phyloP scores from a whole-genome alignment of 2,888 invertebrate genomes.

The Zhuqinia jingwanae region DNA sequence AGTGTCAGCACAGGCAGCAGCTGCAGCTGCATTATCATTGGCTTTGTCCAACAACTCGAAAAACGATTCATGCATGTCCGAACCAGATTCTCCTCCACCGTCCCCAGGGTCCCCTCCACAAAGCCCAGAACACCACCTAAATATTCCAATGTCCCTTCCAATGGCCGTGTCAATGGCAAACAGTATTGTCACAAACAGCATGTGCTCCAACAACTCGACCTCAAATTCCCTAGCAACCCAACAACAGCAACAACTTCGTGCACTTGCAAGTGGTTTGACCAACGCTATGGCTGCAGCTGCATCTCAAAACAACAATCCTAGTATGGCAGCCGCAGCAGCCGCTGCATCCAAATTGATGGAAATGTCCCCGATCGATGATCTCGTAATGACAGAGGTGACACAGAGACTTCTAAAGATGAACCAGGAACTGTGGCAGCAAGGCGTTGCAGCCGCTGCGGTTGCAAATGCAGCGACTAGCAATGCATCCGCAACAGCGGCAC shows the following conservation, averaged over 20 bases:
- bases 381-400: conserved; percentile 79
- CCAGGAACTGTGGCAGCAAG: conserved; percentile 79
- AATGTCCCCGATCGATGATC: conserved; percentile 76
- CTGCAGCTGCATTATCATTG: conserved; percentile 73
- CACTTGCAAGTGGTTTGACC: conserved; percentile 76
- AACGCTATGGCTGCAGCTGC: conserved; percentile 76
- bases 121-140: conserved; percentile 45
- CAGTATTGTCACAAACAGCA: conserved; percentile 38
- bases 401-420: conserved; percentile 79
- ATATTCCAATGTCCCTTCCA: conserved; percentile 64
- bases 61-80: conserved; percentile 58
- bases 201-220: neutral
- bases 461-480: conserved; percentile 63
- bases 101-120: conserved; percentile 67
- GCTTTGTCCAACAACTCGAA: conserved; percentile 60
- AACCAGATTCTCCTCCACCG: conserved; percentile 73
- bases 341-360: conserved; percentile 78
- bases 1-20: conserved; percentile 67
- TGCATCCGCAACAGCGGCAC: conserved; percentile 45
- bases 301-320: conserved; percentile 71
- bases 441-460: conserved; percentile 76
- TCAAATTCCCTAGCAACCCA: conserved; percentile 65
- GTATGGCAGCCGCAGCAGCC: conserved; percentile 73
- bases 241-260: conserved; percentile 78
- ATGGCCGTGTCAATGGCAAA: conserved; percentile 70